Evolutionary conservation across 2,888 invertebrate species (phyloP), one percentile per base, ranked within the genome.

Genomic region (Unio delphinus): DNA sequence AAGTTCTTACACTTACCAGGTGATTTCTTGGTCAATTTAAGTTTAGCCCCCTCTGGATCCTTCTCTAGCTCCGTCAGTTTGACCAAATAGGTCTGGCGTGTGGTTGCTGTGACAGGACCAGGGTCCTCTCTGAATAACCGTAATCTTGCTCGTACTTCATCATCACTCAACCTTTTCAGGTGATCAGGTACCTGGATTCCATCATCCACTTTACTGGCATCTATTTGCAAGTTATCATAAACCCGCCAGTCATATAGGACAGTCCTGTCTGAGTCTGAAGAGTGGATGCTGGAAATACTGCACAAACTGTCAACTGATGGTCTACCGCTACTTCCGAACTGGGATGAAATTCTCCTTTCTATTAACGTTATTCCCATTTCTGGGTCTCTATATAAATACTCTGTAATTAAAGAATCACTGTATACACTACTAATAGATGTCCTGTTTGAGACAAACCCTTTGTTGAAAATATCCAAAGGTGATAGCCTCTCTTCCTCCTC

Each of bases 61-160:
- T 75, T 78, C 65, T 79, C 68, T 26, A 86, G 66, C 66, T 93
- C 93, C 59, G 93, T 92, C 55, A 96, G 90, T 81, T 94, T 94
- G 86, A 93, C 94, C 64, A 95, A 90, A 86, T 97, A 97, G 15
- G 96, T 89, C 1, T 93, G 92, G 80, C 95, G 94, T 0, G 96
- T 97, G 3, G 93, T 92, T 20, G 92, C 91, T 1, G 94, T 94
- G 79, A 97, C 94, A 4, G 97, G 97, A 0, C 97, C 97, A 0
- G 95, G 94, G 17, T 91, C 91, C 79, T 94, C 93, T 0, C 96
- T 96, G 26, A 93, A 91, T 11, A 90, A 89, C 64, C 74, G 61
- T 59, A 89, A 73, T 64, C 72, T 78, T n/a, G 76, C 68, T n/a
- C 81, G 74, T 28, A 87, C 68, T 45, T 80, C 80, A 1, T 74